A percentile compares a stretch with the other conserved stretches of the same genome.
Conservation (phyloP, 2,888 invertebrate species). For the Morpho helenor region DNA sequence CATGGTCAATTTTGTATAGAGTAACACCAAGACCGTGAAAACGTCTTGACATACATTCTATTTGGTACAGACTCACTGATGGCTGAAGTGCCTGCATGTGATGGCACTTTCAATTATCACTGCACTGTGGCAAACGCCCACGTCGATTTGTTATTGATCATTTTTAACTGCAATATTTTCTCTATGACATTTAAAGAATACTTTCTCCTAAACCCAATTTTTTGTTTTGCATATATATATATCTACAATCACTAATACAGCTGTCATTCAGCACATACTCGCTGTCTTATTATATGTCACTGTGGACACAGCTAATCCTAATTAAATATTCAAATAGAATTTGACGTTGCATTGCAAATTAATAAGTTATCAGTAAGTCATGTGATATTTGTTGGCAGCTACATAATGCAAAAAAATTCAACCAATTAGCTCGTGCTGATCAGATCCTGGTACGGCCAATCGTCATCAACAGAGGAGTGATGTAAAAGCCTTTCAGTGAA, state of each 20-base stretch:
- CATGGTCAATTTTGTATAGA: conserved; percentile 57
- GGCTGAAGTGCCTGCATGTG: conserved; percentile 50
- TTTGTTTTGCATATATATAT: conserved; percentile 31
- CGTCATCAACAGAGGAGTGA: conserved; percentile 54
- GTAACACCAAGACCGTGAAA: conserved; percentile 64
- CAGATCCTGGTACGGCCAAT: conserved; percentile 73
- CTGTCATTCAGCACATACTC: conserved; percentile 63
- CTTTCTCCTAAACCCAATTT: conserved; percentile 64
- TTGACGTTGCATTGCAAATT: conserved; percentile 57
- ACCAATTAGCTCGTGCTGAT: conserved; percentile 54
- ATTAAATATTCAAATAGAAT: conserved; percentile 57
- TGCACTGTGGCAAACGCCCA: conserved; percentile 55
- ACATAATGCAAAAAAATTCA: conserved; percentile 44
- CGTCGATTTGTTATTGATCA: conserved; percentile 51
- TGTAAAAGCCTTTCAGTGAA: conserved; percentile 75
- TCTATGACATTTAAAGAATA: conserved; percentile 51
- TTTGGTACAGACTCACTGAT: conserved; percentile 42
- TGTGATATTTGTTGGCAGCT: conserved; percentile 46
- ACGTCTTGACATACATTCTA: conserved; percentile 68
- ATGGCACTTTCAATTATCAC: conserved; percentile 74
- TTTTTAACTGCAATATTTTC: conserved; percentile 59
- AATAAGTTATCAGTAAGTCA: conserved; percentile 41
- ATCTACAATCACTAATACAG: conserved; percentile 52
- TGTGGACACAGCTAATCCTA: conserved; percentile 57
- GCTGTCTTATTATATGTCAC: conserved; percentile 57